Conservation (phyloP, 2,113 vertebrate genomes). For the Brachyhypopomus occidentalis region DNA sequence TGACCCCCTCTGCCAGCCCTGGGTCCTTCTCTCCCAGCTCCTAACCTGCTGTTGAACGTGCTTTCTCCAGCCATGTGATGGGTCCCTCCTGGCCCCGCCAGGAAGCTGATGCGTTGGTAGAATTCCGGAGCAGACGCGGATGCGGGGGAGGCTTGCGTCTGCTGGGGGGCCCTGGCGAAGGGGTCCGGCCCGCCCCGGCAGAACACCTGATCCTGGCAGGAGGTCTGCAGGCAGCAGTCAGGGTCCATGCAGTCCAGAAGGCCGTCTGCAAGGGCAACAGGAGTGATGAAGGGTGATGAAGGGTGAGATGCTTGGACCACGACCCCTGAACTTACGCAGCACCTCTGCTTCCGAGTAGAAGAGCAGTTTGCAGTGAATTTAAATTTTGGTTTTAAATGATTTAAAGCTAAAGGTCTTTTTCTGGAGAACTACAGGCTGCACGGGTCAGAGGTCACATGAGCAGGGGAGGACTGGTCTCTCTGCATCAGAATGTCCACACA, state of each 20-base stretch:
- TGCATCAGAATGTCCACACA: no score
- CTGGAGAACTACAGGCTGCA: no score
- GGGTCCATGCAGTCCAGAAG: conserved; percentile 97
- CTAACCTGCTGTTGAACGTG: conserved; percentile 93
- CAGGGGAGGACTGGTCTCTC: no score
- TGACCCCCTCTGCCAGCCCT: no score
- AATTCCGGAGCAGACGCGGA: conserved; percentile 81
- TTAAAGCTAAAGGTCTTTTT: no score
- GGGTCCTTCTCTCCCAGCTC: background rate
- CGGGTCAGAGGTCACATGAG: no score
- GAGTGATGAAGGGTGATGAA: background rate
- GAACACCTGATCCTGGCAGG: conserved; percentile 92
- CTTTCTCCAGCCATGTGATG: conserved; percentile 91
- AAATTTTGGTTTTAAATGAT: no score
- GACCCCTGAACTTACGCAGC: no score
- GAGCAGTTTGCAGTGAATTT: no score
- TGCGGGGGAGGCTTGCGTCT: conserved; percentile 56
- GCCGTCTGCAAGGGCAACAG: conserved; percentile 80
- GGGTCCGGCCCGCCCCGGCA: conserved; percentile 93
- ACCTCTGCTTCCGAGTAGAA: no score
- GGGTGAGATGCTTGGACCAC: background rate
- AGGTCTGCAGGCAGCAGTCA: conserved; percentile 92
- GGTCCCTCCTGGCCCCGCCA: conserved; percentile 87
- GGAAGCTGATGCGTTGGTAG: conserved; percentile 89
- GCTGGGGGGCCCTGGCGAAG: conserved; percentile 82